Evolutionary conservation across 2,888 invertebrate species (phyloP).

Genomic region (Metalampra italica): DNA sequence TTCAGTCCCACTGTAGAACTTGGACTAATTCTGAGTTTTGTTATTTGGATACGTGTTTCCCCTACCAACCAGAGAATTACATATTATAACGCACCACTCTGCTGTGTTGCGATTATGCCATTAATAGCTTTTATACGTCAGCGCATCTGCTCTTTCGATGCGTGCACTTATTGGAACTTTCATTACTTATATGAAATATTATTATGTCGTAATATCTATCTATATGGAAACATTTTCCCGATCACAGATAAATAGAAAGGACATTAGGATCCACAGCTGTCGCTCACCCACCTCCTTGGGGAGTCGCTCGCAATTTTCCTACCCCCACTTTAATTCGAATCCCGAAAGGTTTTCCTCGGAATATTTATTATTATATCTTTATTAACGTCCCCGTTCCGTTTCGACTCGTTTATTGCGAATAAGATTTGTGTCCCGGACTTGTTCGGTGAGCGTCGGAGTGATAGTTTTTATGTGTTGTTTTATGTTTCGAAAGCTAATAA

Average conservation of each 20-base stretch:
- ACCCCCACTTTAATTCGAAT: conserved; percentile 74
- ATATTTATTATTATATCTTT: conserved; percentile 78
- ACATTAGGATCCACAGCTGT: conserved; percentile 73
- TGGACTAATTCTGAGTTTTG: too few species aligned
- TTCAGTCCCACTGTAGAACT: too few species aligned
- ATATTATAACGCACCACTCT: too few species aligned
- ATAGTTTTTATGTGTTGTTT: conserved; percentile 55
- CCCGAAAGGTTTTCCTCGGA: conserved; percentile 68
- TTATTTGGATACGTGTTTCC: too few species aligned
- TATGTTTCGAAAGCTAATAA: conserved; percentile 51
- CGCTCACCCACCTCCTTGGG: conserved; percentile 58
- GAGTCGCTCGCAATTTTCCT: conserved; percentile 72
- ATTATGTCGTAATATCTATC: conserved; percentile 39
- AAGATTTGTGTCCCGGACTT: conserved; percentile 53
- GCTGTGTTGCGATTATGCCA: neutral
- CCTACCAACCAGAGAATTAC: too few species aligned
- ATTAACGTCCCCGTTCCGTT: conserved; percentile 62
- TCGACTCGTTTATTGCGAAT: conserved; percentile 57
- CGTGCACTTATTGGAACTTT: conserved; percentile 19
- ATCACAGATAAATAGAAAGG: conserved; percentile 72
- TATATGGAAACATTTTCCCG: conserved; percentile 47
- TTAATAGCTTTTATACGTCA: conserved; percentile 14
- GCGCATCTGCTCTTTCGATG: conserved; percentile 34
- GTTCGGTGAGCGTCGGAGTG: conserved; percentile 34
- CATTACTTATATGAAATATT: conserved; percentile 22